Base-by-base conservation (phyloP, 37 sponge, comb jelly and placozoan genomes). In the Beroe forskalii region DNA sequence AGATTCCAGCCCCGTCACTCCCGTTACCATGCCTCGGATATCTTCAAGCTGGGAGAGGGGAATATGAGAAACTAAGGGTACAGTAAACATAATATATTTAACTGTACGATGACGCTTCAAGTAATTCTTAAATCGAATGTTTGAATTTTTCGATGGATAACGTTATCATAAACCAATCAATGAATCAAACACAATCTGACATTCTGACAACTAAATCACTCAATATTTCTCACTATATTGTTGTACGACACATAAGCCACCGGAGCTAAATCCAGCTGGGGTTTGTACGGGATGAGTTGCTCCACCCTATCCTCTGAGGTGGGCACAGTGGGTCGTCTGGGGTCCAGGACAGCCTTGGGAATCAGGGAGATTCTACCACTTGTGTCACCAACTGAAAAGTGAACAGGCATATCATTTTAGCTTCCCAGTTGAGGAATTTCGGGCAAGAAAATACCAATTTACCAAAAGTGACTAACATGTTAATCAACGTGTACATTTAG, bases 301-400 rank as follows among this genome's bases (percentile, higher is more conserved):
- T 80, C 86, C 48, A 38, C 24, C 27, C 55, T 41, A 25, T 80
- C 86, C 55, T 41, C 86, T 42, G 86, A 43, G 1, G 86, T 80
- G 44, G 86, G 86, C 1, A 44, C 42, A 1, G 86, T 27, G 27
- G 86, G 86, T 80, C 86, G 37, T 4, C 86, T 4, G 48, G 86
- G 86, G 28, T 80, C 86, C 1, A 80, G 86, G 0, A 80, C 38
- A 41, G 86, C 86, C 28, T 80, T 80, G 25, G 86, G 86, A n/a
- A 80, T 37, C 55, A 80, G 30, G 1, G 86, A 32, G 19, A 80
- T 80, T 14, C 86, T 3, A 0, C 86, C 86, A 41, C 55, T 25
- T 3, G 86, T 38, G 20, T 80, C 86, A 80, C 38, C 86, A 23
- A 80, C 86, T 80, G 20, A 72, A 30, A 14, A 36, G 39, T 30